phyloP scores from a whole-genome alignment of 1,140 invertebrate species.

The Tribolium madens region DNA sequence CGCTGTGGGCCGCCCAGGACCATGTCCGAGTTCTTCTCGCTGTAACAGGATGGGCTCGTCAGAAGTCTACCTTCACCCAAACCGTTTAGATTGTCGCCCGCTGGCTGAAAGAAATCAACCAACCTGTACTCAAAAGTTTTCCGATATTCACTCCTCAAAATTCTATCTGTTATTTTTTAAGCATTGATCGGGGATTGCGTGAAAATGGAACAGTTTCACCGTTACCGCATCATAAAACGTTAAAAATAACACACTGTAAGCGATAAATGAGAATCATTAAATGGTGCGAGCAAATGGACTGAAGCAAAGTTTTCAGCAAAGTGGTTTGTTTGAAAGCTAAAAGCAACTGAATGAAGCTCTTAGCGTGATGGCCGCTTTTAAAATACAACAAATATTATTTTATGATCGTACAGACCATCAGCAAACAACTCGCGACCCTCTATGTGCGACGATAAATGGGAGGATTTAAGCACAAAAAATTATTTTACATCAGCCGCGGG shows the following conservation, averaged over 20 bases:
- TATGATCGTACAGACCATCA: constrained; percentile 37
- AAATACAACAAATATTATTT: constrained; percentile 55
- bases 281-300: constrained; percentile 55
- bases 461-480: constrained; percentile 3
- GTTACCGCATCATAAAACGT: constrained; percentile 31
- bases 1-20: constrained; percentile 63
- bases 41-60: constrained; percentile 64
- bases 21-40: constrained; percentile 66
- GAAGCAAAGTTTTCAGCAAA: constrained; percentile 49
- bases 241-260: constrained; percentile 53
- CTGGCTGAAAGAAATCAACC: constrained; percentile 64
- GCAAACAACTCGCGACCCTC: constrained; percentile 2
- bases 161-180: constrained; percentile 9
- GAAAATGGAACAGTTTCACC: constrained; percentile 2
- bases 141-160: neutral
- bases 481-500: neutral
- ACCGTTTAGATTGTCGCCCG: constrained; percentile 63
- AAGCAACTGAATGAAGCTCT: constrained; percentile 59
- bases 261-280: constrained; percentile 57
- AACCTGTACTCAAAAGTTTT: constrained; percentile 45
- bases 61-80: constrained; percentile 54
- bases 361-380: constrained; percentile 52
- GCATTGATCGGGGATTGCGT: neutral
- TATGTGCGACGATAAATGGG: constrained; percentile 2
- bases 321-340: constrained; percentile 60